Evolutionary conservation across 2,797 vertebrate species (phyloP).

Genomic region (Sparidentex hasta): DNA sequence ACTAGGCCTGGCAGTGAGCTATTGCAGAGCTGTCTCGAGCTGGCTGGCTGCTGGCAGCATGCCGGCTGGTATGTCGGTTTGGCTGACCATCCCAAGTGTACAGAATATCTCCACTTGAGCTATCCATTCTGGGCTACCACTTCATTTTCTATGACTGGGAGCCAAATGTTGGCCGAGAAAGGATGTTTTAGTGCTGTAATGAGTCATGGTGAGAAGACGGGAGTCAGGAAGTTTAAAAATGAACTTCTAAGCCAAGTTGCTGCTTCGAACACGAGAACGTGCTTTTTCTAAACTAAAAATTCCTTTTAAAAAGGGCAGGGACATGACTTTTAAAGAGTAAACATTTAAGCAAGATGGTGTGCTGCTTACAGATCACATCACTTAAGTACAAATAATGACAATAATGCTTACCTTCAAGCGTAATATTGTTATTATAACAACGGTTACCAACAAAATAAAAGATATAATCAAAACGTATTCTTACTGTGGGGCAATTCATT

Average conservation of each 20-base stretch:
- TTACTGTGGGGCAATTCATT: no score
- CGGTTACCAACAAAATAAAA: no score
- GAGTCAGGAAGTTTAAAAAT: slow-evolving; percentile 49
- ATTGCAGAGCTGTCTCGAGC: slow-evolving; percentile 53
- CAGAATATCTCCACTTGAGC: slow-evolving; percentile 69
- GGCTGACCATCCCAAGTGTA: slow-evolving; percentile 52
- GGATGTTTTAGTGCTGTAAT: slow-evolving; percentile 61
- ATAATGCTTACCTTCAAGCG: no score
- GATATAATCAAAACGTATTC: no score
- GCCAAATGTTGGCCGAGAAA: slow-evolving; percentile 48
- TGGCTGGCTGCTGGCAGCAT: slow-evolving; percentile 49
- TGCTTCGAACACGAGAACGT: slow-evolving; percentile 28
- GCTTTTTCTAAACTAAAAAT: slow-evolving; percentile 32
- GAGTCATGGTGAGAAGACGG: slow-evolving; percentile 52
- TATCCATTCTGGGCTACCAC: slow-evolving; percentile 54
- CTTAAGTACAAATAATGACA: no score
- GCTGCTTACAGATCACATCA: neutral
- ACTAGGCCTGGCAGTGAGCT: slow-evolving; percentile 62
- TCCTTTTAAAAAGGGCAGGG: slow-evolving; percentile 22
- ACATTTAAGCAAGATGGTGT: neutral
- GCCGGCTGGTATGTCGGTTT: slow-evolving; percentile 70
- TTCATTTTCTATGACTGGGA: slow-evolving; percentile 58
- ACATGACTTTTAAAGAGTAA: neutral
- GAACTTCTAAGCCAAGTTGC: slow-evolving; percentile 43
- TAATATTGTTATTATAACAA: no score